These are phyloP conservation scores for Dendrocincla tyrannina DNA, from an alignment of 2,797 vertebrate species.

Conservation along the genomic window DNA sequence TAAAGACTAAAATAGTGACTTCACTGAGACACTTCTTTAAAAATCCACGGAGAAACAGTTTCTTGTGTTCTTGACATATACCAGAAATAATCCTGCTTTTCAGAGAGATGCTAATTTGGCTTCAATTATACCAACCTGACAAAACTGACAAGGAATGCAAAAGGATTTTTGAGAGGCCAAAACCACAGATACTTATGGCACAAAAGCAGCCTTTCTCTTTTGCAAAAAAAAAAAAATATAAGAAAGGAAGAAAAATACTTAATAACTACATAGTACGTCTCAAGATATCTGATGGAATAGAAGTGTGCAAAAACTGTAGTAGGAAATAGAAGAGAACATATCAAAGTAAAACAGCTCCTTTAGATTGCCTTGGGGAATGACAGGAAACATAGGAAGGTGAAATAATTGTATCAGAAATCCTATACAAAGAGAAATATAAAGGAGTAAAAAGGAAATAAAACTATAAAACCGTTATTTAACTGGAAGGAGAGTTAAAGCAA, in stretches of 20 bases:
- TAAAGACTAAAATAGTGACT: not conserved
- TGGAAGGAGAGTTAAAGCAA: not conserved
- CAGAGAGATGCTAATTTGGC: not conserved
- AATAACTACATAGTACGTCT: fast-evolving
- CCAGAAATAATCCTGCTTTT: not conserved
- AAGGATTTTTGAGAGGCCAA: not conserved
- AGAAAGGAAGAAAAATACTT: fast-evolving
- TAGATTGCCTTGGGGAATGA: not conserved
- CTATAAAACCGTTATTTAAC: not conserved
- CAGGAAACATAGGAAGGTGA: not conserved
- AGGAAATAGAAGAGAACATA: not conserved
- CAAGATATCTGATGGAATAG: not conserved
- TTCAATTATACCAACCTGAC: not conserved
- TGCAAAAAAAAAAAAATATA: fast-evolving
- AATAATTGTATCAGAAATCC: not conserved
- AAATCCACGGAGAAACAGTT: not conserved
- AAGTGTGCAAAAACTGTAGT: not conserved
- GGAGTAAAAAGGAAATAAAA: not conserved
- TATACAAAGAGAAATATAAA: not conserved
- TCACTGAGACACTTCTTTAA: not conserved
- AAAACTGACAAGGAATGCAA: not conserved
- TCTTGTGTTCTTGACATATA: not conserved
- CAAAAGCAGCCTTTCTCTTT: not conserved
- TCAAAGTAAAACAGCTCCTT: not conserved
- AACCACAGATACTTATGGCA: not conserved